Conservation (phyloP, 2,888 invertebrate species). For the Lathronympha strigana region DNA sequence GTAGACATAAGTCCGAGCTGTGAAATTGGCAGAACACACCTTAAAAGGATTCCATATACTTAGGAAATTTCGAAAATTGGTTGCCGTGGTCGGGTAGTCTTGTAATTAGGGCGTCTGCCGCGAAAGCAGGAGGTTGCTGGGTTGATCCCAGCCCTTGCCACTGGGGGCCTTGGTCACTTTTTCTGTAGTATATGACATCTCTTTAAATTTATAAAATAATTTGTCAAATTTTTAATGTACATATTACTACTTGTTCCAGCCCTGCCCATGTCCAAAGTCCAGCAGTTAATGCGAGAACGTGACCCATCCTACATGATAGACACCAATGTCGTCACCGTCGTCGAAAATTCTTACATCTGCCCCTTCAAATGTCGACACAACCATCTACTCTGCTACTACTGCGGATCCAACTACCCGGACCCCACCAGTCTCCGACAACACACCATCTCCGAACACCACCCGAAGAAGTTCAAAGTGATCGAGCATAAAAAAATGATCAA, state of each 20-base stretch:
- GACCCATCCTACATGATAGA: conserved; percentile 72
- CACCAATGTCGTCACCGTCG: conserved; percentile 69
- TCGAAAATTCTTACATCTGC: conserved; percentile 70
- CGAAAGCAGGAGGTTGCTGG: too few species aligned
- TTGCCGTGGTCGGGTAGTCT: too few species aligned
- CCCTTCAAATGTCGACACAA: conserved; percentile 77
- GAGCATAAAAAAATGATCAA: conserved; percentile 76
- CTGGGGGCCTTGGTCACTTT: too few species aligned
- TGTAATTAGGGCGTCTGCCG: too few species aligned
- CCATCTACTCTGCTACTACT: conserved; percentile 73
- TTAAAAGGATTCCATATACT: too few species aligned
- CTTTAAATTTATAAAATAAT: too few species aligned
- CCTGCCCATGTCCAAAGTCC: conserved; percentile 67
- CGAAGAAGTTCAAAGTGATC: conserved; percentile 70
- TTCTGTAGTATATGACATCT: too few species aligned
- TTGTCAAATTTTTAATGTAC: neutral
- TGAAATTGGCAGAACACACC: too few species aligned
- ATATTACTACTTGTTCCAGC: conserved; percentile 52
- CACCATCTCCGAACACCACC: conserved; percentile 54
- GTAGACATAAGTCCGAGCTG: too few species aligned
- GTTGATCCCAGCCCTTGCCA: too few species aligned
- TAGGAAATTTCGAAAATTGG: too few species aligned
- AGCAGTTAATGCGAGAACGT: conserved; percentile 68
- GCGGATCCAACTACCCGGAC: conserved; percentile 62
- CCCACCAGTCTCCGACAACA: conserved; percentile 60